These are phyloP conservation scores for Malurus leucopterus DNA, from an alignment of 2,797 vertebrate genomes.

Conservation along the genomic window DNA sequence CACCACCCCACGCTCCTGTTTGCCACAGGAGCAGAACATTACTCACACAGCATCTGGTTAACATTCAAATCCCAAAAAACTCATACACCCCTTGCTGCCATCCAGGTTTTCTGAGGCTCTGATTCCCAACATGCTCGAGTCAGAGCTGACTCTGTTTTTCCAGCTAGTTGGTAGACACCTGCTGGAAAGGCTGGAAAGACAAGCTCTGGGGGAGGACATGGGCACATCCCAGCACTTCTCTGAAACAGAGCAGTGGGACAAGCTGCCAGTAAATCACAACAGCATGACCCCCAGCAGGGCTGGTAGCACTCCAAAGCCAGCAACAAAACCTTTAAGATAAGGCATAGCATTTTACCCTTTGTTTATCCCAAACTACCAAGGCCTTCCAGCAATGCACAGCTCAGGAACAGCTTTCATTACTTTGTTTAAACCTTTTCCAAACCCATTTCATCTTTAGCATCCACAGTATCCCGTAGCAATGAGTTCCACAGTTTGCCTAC, in stretches of 20 bases:
- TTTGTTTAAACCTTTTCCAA: conserved; percentile 6
- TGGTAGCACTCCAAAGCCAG: background rate
- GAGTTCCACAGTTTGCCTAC: background rate
- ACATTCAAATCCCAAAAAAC: background rate
- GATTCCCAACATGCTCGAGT: accelerated
- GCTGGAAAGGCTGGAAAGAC: background rate
- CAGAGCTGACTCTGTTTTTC: background rate
- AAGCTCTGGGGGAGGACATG: background rate
- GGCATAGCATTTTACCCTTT: background rate
- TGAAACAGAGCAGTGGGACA: background rate
- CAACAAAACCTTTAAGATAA: background rate
- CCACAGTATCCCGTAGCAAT: conserved; percentile 16
- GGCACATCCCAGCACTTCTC: background rate
- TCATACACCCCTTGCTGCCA: background rate
- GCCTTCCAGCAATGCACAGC: background rate
- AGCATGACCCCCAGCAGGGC: background rate
- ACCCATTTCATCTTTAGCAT: conserved; percentile 1
- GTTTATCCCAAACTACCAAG: background rate
- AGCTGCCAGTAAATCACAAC: background rate
- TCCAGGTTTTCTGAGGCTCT: background rate
- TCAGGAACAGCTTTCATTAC: background rate
- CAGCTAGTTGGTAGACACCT: background rate
- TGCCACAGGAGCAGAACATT: background rate
- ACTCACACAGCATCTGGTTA: background rate
- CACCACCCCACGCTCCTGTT: background rate